Conservation (phyloP, 2,888 invertebrate species). For the Hirtodrosophila duncani region DNA sequence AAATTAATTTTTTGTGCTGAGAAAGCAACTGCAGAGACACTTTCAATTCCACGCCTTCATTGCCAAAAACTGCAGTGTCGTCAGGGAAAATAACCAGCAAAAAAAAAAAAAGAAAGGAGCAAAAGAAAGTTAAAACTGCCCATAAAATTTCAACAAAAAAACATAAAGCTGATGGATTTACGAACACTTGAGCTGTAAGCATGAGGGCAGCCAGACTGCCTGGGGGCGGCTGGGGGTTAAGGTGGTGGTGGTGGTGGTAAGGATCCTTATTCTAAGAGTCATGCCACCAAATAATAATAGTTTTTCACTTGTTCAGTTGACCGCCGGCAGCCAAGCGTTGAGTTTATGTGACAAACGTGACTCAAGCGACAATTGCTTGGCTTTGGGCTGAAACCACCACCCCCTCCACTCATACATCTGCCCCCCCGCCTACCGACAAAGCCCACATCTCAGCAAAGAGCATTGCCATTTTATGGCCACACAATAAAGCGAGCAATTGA, state of each 20-base stretch:
- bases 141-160: conserved; percentile 54
- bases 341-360: conserved; percentile 74
- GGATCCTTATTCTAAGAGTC: conserved; percentile 27
- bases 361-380: conserved; percentile 70
- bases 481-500: conserved; percentile 73
- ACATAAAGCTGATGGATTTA: conserved; percentile 69
- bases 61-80: conserved; percentile 50
- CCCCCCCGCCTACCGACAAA: background rate
- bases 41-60: background rate
- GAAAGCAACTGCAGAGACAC: conserved; percentile 16
- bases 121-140: conserved; percentile 23
- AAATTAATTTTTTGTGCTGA: conserved; percentile 60
- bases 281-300: conserved; percentile 69
- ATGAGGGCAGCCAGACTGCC: conserved; percentile 7
- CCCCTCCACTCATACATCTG: background rate
- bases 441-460: background rate
- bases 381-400: conserved; percentile 37
- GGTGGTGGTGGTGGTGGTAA: conserved; percentile 2
- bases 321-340: conserved; percentile 64
- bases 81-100: conserved; percentile 33
- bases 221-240: conserved; percentile 7
- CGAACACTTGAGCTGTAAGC: conserved; percentile 55
- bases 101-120: conserved; percentile 14
- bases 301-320: conserved; percentile 71
- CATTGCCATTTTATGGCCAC: conserved; percentile 60